A percentile compares a stretch with the other conserved stretches of the same genome.
Conservation (phyloP, 2,113 vertebrate species). For the Peromyscus californicus region DNA sequence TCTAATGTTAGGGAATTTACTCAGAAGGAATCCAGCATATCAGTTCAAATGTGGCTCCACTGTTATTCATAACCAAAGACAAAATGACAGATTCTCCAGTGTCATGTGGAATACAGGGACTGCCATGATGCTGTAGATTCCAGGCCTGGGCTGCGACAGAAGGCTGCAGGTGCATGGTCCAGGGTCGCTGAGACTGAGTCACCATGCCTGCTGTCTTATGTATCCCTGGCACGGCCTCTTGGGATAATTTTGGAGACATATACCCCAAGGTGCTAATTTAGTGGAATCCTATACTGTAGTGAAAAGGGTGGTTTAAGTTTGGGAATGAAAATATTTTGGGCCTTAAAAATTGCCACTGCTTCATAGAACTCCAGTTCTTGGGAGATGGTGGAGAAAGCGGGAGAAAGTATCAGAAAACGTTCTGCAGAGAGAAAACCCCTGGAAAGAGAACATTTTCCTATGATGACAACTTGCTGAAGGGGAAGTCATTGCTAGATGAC, state of each 20-base stretch:
- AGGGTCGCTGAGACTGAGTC: not conserved
- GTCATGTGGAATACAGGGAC: not conserved
- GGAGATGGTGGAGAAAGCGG: not conserved
- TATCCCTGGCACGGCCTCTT: not conserved
- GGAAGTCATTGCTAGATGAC: rapidly evolving
- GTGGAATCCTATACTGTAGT: not conserved
- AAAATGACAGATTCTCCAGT: not conserved
- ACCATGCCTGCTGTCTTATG: not conserved
- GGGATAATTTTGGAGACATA: not conserved
- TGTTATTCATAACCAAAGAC: not conserved
- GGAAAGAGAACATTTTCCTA: not conserved
- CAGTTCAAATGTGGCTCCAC: not conserved
- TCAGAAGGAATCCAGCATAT: not conserved
- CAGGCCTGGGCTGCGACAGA: not conserved
- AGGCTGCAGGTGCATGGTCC: no score
- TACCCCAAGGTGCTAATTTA: not conserved
- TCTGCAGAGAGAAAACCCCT: not conserved
- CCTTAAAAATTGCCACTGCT: not conserved
- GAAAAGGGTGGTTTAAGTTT: not conserved
- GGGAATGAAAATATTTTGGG: not conserved
- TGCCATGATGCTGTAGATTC: not conserved
- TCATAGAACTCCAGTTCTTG: not conserved
- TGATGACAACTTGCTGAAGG: rapidly evolving
- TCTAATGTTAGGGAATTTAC: not conserved
- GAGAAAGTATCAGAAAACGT: not conserved